These are phyloP conservation scores for Dasyornis broadbenti DNA, from an alignment of 2,113 vertebrate genomes.

Conservation along the genomic window DNA sequence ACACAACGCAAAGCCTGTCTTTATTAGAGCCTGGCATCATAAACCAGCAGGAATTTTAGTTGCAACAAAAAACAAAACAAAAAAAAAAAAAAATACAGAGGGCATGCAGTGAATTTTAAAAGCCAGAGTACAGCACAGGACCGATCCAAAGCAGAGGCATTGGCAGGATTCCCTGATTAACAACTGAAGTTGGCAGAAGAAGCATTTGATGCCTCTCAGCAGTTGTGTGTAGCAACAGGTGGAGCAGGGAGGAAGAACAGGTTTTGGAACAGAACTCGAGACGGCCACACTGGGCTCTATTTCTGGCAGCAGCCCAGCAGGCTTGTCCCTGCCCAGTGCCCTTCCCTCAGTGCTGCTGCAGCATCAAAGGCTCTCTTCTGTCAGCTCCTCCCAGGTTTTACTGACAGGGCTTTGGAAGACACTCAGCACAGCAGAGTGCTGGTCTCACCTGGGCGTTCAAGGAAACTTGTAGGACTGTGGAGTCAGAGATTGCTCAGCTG, in stretches of 20 bases:
- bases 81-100: background rate
- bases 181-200: background rate
- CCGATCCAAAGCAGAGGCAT: background rate
- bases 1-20: background rate
- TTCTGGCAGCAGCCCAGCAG: background rate
- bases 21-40: constrained; percentile 43
- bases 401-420: rapidly evolving
- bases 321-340: background rate
- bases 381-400: background rate
- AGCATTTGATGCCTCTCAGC: background rate
- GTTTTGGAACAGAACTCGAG: rapidly evolving
- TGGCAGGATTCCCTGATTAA: background rate
- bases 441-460: background rate
- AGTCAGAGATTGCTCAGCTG: background rate
- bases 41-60: constrained; percentile 25
- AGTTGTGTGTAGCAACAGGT: background rate
- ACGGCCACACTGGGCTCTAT: background rate
- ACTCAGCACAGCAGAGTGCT: background rate
- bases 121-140: background rate
- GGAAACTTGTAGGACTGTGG: background rate
- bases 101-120: constrained; percentile 15
- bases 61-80: background rate
- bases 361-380: background rate
- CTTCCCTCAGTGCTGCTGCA: background rate
- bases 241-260: background rate